Evolutionary conservation across 2,888 invertebrate genomes (phyloP), one percentile per base, ranked within the genome.

Genomic region (Blomia tropicalis): DNA sequence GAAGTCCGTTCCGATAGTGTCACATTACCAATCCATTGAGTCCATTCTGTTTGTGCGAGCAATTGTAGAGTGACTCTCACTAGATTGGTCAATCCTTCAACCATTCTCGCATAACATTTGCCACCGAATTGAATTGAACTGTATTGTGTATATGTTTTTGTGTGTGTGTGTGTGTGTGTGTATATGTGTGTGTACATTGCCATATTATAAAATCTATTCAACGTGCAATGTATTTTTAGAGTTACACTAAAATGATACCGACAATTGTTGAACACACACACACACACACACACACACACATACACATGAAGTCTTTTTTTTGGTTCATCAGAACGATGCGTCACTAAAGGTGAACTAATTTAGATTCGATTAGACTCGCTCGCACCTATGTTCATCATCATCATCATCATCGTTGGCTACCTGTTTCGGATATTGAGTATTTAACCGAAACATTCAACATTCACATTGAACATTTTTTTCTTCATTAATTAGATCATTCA

Each of bases 301-400:
- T 14, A n/a, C 41, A 41, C 41, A 41, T 41, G 14, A n/a, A 17
- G 14, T 41, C n/a, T 41, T n/a, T 41, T n/a, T 41, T 27, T 7
- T 47, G 14, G 7, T 14, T 47, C n/a, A 14, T 47, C 51, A 11
- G 7, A 19, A n/a, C 27, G 51, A 47, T 47, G 51, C 51, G 7
- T 7, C 51, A 47, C 51, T n/a, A n/a, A 25, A 19, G 7, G 51
- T n/a, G 51, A n/a, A 11, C 51, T 47, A 47, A 47, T 47, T 47
- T 47, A 47, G 51, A 47, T 47, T 47, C n/a, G 51, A 47, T 47
- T 47, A 47, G 51, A 7, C n/a, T 22, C 51, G 51, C 51, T n/a
- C n/a, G 36, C 36, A 7, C 7, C 36, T 11, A 36, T 36, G 36
- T 36, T 36, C 7, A 17, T 17, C 36, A 36, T 11, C 17, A 17